Base-by-base conservation (phyloP, 1,140 invertebrate species). In the Aphelinus atriplicis region DNA sequence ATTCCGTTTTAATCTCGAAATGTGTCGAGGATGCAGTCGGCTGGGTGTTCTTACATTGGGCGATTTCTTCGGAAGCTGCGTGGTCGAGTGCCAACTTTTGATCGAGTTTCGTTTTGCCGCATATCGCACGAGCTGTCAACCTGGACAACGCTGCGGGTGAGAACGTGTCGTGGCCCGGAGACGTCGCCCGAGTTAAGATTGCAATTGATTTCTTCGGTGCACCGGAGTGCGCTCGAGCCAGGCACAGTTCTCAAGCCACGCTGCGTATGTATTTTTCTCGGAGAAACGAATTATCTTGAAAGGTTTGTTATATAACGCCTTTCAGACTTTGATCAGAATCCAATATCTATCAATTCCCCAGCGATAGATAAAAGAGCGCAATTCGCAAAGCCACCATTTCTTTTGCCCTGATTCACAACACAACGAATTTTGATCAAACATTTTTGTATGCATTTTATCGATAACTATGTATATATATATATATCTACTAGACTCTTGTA, bases 1-100 rank as follows among this genome's bases (percentile, higher is more conserved):
- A 55, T 66, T 66, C 56, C 42, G 56, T 66, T 66, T 66, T 55
- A 66, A 66, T 55, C 42, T 66, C 64, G 51, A 66, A 66, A 66
- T 66, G 50, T 64, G 46, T 66, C 64, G 6, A 61, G 58, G n/a
- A 26, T 45, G 26, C 42, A 45, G 26, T 26, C 26, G 3, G n/a
- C 58, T 45, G 3, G 58, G 26, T 5, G 46, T 43, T 56, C 51
- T 66, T 66, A 66, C 64, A 66, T 66, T 42, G 64, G n/a, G 43
- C 62, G 46, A 3, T 64, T 48, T 47, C 62, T 64, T 65, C 48
- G 3, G 26, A 3, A 58, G 56, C 10, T n/a, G 6, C 7, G 56
- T n/a, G 56, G 56, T n/a, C 56, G 56, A n/a, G 56, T n/a, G 56
- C 56, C 56, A 66, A 66, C 51, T 66, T 66, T 55, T 66, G 64